Percentiles rank a stretch among this genome's conserved stretches.
Conservation (phyloP, 2,113 vertebrate genomes). For the Eidolon helvum region DNA sequence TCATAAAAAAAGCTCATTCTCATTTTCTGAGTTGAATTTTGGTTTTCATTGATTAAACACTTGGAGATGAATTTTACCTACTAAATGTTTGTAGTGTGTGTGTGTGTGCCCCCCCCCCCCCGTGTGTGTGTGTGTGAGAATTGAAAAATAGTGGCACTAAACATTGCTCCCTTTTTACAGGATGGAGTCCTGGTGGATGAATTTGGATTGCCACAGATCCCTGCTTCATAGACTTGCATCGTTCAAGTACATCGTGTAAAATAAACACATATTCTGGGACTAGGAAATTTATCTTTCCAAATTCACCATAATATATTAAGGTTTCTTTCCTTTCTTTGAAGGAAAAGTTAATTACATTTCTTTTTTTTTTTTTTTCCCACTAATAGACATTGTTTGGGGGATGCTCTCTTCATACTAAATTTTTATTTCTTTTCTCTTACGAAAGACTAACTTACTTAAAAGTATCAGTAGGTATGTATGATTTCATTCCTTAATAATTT, state of each 20-base stretch:
- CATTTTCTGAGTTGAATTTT: constrained; percentile 29
- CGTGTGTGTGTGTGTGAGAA: neutral
- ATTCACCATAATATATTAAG: constrained; percentile 69
- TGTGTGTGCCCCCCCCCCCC: no score
- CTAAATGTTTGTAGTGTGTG: constrained; percentile 18
- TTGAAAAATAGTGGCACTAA: constrained; percentile 49
- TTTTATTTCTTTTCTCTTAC: constrained; percentile 58
- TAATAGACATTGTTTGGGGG: constrained; percentile 50
- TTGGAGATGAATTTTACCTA: constrained; percentile 29
- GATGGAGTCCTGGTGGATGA: constrained; percentile 98
- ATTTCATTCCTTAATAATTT: constrained; percentile 70
- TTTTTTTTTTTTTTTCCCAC: constrained; percentile 64
- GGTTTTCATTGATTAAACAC: constrained; percentile 31
- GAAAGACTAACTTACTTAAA: constrained; percentile 66
- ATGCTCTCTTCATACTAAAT: constrained; percentile 66
- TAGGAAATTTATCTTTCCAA: constrained; percentile 73
- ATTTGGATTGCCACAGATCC: constrained; percentile 97
- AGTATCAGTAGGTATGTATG: constrained; percentile 72
- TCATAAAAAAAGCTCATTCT: neutral
- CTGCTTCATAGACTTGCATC: constrained; percentile 89
- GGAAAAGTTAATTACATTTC: constrained; percentile 73
- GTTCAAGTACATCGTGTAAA: constrained; percentile 59
- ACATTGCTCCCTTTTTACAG: constrained; percentile 79
- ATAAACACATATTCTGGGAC: constrained; percentile 63
- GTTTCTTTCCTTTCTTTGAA: constrained; percentile 74